Evolutionary conservation across 1,140 invertebrate species (phyloP), one percentile per base, ranked within the genome.

Genomic region (Papilio helenus): DNA sequence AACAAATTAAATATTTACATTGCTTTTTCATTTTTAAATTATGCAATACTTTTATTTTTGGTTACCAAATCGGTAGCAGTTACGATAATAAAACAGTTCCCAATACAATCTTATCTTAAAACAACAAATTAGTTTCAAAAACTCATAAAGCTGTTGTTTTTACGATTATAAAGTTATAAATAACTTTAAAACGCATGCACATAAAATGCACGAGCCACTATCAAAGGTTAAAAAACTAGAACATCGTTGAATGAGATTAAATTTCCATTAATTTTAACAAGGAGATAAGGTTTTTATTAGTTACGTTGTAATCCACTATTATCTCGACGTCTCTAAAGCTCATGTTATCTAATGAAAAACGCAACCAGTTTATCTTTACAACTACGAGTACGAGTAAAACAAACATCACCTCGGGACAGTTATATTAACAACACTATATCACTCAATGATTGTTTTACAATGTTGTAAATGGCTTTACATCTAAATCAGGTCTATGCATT

Each of bases 361-460:
- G 77, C 76, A 83, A 82, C 80, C 16, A 71, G 79, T 51, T 83
- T 87, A 86, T 88, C 86, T 86, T 86, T 83, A 86, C 79, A 84
- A 82, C 86, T 84, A n/a, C n/a, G n/a, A n/a, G n/a, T n/a, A n/a
- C n/a, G n/a, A n/a, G n/a, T n/a, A 72, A 81, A 84, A 80, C 81
- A 79, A 81, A 85, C 80, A 88, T 87, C 83, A 87, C 85, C 44
- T 46, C 44, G 8, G 7, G 34, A 39, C 74, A 82, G 82, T 83
- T 82, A 86, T 80, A 82, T 88, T 88, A 89, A 88, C 86, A 81
- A 84, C 81, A 79, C 76, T 16, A 85, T 87, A 89, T 85, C 82
- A 80, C 77, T 80, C 83, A 81, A 88, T 87, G 89, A 88, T 88
- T 85, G 85, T 85, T 88, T 90, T 87, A 90, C 76, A 86, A 83